Evolutionary conservation across 2,797 vertebrate species (phyloP).

Genomic region (Chrysocyon brachyurus): DNA sequence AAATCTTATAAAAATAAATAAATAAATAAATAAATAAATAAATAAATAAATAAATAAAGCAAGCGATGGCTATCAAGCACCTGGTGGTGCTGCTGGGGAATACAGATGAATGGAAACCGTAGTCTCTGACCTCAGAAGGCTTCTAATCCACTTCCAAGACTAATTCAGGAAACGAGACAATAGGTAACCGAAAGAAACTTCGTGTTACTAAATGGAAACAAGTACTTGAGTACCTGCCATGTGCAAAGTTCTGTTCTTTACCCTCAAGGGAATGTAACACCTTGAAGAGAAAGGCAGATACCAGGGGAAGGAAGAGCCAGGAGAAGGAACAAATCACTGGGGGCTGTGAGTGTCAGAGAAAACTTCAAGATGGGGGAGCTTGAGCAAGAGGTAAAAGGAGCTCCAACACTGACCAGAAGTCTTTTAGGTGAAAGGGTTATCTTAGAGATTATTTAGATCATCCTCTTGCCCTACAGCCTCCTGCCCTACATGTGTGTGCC

Average conservation of each 20-base stretch:
- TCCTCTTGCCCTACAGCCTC: not conserved
- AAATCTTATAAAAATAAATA: too few species aligned
- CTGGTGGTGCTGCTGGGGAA: not conserved
- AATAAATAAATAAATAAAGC: not conserved
- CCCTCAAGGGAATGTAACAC: slow-evolving; percentile 37
- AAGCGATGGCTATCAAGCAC: not conserved
- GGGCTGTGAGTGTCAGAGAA: not conserved
- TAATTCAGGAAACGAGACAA: not conserved
- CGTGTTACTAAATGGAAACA: slow-evolving; percentile 36
- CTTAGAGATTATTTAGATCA: not conserved
- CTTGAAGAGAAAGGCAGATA: not conserved
- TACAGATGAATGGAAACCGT: not conserved
- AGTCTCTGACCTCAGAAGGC: not conserved
- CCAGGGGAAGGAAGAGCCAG: not conserved
- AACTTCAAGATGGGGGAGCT: not conserved
- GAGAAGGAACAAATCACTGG: not conserved
- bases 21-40: too few species aligned
- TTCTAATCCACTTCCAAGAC: not conserved
- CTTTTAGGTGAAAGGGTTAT: not conserved
- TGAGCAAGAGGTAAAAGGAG: not conserved
- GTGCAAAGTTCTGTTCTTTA: not conserved
- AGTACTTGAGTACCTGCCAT: not conserved
- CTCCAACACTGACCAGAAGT: not conserved
- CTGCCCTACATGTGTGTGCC: not conserved
- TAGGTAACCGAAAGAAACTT: slow-evolving; percentile 29